Evolutionary conservation across 1,140 invertebrate genomes (phyloP).

Genomic region (Eulimnadia texana): DNA sequence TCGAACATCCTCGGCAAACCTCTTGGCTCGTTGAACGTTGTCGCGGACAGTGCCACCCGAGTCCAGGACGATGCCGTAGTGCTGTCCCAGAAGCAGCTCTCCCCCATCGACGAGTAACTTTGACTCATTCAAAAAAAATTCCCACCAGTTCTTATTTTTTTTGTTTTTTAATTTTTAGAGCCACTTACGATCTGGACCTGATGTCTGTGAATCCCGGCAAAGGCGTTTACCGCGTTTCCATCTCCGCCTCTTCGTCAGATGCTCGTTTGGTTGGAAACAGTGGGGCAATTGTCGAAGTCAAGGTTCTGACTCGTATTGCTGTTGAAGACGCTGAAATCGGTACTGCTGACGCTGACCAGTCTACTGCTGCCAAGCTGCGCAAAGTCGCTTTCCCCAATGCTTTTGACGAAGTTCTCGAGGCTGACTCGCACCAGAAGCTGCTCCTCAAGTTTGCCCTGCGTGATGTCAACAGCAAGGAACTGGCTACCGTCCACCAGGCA

Average conservation of each 20-base stretch:
- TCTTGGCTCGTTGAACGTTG: conserved; percentile 43
- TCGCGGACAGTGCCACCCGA: conserved; percentile 56
- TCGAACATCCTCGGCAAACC: conserved; percentile 71
- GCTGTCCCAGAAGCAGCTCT: conserved; percentile 46
- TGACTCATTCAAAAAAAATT: conserved; percentile 20
- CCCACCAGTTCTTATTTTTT: neutral
- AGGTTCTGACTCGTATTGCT: conserved; percentile 50
- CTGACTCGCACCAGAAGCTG: conserved; percentile 79
- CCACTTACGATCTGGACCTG: conserved; percentile 62
- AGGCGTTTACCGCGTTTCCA: conserved; percentile 65
- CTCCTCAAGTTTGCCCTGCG: conserved; percentile 64
- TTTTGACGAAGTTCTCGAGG: conserved; percentile 39
- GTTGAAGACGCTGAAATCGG: conserved; percentile 71
- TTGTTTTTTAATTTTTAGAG: conserved; percentile 35
- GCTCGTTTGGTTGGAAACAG: conserved; percentile 35
- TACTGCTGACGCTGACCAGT: conserved; percentile 77
- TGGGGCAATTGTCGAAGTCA: conserved; percentile 46
- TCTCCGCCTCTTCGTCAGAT: conserved; percentile 45
- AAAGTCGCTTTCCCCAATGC: conserved; percentile 24
- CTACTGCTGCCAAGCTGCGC: conserved; percentile 57
- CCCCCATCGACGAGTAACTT: conserved; percentile 39
- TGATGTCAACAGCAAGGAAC: conserved; percentile 49
- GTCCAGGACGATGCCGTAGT: conserved; percentile 59
- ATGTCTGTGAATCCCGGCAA: conserved; percentile 59
- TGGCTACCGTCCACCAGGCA: conserved; percentile 74